Evolutionary conservation across 2,797 vertebrate species (phyloP), one percentile per base, ranked within the genome.

Genomic region (Acanthopagrus latus): DNA sequence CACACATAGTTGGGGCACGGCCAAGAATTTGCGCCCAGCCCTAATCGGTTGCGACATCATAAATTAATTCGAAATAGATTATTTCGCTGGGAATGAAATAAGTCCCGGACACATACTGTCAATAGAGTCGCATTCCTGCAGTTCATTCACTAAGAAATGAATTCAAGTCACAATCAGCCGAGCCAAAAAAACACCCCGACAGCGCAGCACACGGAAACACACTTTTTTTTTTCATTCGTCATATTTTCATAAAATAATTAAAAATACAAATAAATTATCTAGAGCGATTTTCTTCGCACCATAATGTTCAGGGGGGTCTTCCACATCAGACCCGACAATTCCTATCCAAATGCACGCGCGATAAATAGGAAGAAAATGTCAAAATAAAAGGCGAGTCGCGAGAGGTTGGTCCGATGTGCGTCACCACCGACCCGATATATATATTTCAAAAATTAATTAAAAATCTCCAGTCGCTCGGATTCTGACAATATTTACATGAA

Each of bases 241-340:
- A 97, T 96, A 94, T 97, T 97, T 97, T 97, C 96, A 97, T 96
- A 98, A 98, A 98, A 97, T 97, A 96, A 93, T 96, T 97, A 97
- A 97, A 97, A 98, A 98, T 98, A 97, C 76, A 93, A 95, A 95
- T 95, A 95, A 96, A 93, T 93, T 95, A 51, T 81, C 80, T 25
- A 38, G 69, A 55, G 43, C 71, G 54, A 23, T 80, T 70, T 88
- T 94, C 79, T 93, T 94, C 74, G 44, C 85, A 86, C 59, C 76
- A 88, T 84, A 95, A 96, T 95, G 94, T 86, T 85, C 83, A 2
- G 0, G 1, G 27, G 80, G 64, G 81, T 51, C 62, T 94, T 84
- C 89, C 76, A 91, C 94, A 94, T 94, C 95, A 90, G 93, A 96
- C 72, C 97, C 96, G 96, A 97, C 96, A 94, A 96, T 97, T 96